Evolutionary conservation across 30 jellyfish, hydroid and myxozoan species (phyloP).

Genomic region (Hydractinia echinata): DNA sequence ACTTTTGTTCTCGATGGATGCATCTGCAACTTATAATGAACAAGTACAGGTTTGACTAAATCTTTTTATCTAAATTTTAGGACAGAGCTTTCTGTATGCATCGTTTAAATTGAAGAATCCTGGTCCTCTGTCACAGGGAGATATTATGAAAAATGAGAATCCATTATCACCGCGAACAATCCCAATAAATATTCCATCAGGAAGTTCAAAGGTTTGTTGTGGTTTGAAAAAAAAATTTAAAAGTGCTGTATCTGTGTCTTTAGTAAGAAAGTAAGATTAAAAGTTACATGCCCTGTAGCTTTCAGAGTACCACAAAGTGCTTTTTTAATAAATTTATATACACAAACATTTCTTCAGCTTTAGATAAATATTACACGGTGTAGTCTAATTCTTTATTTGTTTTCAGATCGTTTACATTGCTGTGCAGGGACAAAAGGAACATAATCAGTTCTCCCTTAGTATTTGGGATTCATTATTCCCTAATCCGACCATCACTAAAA

Average conservation of each 20-base stretch:
- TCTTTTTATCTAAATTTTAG: conserved; percentile 17
- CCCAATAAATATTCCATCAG: conserved; percentile 31
- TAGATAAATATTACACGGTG: too few relatives aligned
- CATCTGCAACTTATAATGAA: not conserved
- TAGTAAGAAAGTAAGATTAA: too few relatives aligned
- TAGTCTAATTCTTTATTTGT: not conserved
- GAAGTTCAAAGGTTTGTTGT: conserved; percentile 32
- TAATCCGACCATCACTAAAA: conserved; percentile 29
- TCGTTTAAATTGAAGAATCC: conserved; percentile 73
- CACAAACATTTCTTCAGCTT: too few relatives aligned
- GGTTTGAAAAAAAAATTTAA: not conserved
- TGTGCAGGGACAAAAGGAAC: conserved; percentile 81
- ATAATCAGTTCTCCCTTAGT: conserved; percentile 46
- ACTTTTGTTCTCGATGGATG: not conserved
- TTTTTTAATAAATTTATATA: too few relatives aligned
- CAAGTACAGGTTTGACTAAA: too few relatives aligned
- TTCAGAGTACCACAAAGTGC: too few relatives aligned
- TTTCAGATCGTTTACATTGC: conserved; percentile 71
- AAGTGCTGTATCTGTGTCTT: too few relatives aligned
- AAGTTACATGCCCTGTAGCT: too few relatives aligned
- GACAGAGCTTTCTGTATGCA: conserved; percentile 57
- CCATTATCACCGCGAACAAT: conserved; percentile 65
- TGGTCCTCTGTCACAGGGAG: conserved; percentile 81
- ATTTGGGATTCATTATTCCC: conserved; percentile 84
- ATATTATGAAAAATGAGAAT: conserved; percentile 40